Evolutionary conservation across 1,140 invertebrate genomes (phyloP), one percentile per base, ranked within the genome.

Genomic region (Zelostemma sp.): DNA sequence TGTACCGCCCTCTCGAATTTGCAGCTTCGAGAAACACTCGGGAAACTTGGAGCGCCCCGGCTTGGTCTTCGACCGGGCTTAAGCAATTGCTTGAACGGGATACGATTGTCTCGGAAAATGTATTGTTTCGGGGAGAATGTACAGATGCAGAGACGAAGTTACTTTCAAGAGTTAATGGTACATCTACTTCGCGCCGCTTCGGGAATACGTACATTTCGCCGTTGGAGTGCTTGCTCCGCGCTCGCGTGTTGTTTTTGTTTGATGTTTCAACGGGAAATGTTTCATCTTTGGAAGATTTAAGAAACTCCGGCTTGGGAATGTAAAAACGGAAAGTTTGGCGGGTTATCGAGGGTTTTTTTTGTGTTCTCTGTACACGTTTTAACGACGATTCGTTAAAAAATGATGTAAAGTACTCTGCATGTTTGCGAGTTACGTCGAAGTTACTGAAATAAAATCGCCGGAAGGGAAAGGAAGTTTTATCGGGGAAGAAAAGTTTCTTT

Each of bases 1-100:
- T 57, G 33, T 68, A 48, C 68, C 28, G 41, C 61, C 38, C 57
- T 35, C 48, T 57, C 48, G 68, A 45, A 61, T 53, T 69, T 69
- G 56, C 56, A 69, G 67, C 53, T 63, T 68, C 56, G 8, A 28
- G 35, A 11, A 38, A 47, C 12, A 55, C 55, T 45, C 25, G 12
- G 11, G n/a, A n/a, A n/a, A n/a, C n/a, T n/a, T n/a, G n/a, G n/a
- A n/a, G 14, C 6, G 45, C 31, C 59, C 63, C 67, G 63, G 67
- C 60, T 57, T 58, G 18, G 43, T 19, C 43, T 19, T 46, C 43
- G 43, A 19, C 17, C 3, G 1, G 17, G 17, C 16, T 2, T n/a
- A 38, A 38, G 35, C 9, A 38, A 12, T 38, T 38, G 35, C 9
- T 38, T 38, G 2, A 38, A 38, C 35, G 9, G 35, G 35, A 38